Percentiles rank a stretch among this genome's conserved stretches.
Evolutionary conservation across 2,797 vertebrate species (phyloP).

Genomic region (Potorous gilbertii): DNA sequence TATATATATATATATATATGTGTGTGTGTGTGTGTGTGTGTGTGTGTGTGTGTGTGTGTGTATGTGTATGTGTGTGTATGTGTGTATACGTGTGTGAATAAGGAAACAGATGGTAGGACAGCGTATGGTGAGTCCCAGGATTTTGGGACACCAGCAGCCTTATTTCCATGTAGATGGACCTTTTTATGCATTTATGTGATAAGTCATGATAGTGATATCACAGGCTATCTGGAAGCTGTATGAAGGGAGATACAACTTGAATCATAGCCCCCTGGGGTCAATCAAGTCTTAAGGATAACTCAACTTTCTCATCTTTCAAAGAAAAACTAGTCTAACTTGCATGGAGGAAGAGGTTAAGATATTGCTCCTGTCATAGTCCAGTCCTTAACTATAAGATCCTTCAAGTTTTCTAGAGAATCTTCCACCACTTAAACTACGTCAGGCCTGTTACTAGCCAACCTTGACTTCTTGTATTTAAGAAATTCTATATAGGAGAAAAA

Average conservation of each 20-base stretch:
- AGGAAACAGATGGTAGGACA: background rate
- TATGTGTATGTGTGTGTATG: no score
- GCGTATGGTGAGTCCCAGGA: no score
- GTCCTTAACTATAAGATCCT: background rate
- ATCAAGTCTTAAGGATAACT: background rate
- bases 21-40: no score
- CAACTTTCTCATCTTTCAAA: background rate
- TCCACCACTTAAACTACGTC: background rate
- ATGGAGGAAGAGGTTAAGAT: background rate
- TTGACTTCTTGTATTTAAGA: background rate
- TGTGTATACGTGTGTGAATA: no score
- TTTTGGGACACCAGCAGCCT: background rate
- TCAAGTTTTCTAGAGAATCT: background rate
- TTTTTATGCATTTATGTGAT: background rate
- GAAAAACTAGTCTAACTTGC: background rate
- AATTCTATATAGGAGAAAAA: background rate
- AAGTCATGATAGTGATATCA: background rate
- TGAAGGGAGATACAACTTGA: background rate
- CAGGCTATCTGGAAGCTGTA: background rate
- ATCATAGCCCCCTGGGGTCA: background rate
- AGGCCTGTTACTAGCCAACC: background rate
- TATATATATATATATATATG: no score
- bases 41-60: no score
- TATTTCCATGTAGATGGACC: background rate
- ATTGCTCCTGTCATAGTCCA: background rate